phyloP scores from a whole-genome alignment of 1,140 invertebrate genomes.

The Orchesella cincta region DNA sequence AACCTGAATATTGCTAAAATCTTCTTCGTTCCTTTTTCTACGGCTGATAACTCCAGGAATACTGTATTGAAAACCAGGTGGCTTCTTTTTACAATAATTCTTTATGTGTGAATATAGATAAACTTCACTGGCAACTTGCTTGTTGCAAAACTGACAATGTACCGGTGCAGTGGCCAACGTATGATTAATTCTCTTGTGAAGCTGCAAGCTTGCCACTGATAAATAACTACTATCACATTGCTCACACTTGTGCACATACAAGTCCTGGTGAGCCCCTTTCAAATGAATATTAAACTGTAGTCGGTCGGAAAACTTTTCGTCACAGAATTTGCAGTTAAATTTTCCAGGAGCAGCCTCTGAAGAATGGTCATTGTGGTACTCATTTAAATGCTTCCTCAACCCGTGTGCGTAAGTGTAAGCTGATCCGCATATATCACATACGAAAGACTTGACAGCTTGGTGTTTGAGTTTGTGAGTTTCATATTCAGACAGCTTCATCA shows the following conservation, averaged over 20 bases:
- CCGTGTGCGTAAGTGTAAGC: too few species aligned
- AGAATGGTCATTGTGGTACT: too few species aligned
- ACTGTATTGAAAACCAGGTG: background rate
- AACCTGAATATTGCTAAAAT: too few species aligned
- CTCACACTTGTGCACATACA: background rate
- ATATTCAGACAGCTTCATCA: too few species aligned
- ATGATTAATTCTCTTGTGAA: background rate
- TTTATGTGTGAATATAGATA: background rate
- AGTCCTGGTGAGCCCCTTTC: background rate
- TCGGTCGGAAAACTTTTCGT: too few species aligned
- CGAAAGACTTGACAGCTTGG: too few species aligned
- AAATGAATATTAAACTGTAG: background rate
- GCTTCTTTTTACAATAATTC: background rate
- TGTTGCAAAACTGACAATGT: background rate
- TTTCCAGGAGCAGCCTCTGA: too few species aligned
- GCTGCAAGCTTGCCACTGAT: background rate
- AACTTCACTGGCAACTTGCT: background rate
- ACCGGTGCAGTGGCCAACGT: background rate
- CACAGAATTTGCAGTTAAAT: background rate
- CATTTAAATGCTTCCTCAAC: too few species aligned
- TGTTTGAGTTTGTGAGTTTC: too few species aligned
- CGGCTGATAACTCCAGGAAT: too few species aligned
- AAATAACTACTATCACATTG: background rate
- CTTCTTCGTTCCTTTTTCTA: too few species aligned
- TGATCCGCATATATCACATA: too few species aligned